Conservation (phyloP, 2,113 vertebrate species). For the Alethe diademata region DNA sequence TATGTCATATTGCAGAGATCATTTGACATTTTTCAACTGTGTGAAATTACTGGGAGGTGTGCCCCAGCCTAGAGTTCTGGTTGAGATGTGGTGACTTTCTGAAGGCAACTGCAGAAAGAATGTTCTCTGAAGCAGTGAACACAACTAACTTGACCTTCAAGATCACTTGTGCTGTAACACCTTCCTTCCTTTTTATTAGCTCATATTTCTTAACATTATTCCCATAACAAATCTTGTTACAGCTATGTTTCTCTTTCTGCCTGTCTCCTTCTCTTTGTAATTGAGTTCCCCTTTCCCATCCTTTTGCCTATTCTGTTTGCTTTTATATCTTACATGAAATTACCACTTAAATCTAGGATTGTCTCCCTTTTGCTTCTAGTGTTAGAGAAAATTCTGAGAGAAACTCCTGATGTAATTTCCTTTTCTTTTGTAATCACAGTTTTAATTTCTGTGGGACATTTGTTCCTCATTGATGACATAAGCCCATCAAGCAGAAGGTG, state of each 20-base stretch:
- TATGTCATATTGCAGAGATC: slow-evolving; percentile 13
- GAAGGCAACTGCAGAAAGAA: not conserved
- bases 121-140: not conserved
- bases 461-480: not conserved
- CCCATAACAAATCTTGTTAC: not conserved
- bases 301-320: not conserved
- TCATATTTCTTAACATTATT: not conserved
- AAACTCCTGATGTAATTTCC: not conserved
- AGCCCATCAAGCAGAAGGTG: not conserved
- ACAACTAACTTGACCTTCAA: not conserved
- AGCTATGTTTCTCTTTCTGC: not conserved
- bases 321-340: not conserved
- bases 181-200: not conserved
- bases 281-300: not conserved
- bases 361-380: not conserved
- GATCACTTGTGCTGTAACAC: not conserved
- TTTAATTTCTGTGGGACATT: not conserved
- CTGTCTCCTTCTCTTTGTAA: not conserved
- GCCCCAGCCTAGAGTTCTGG: not conserved
- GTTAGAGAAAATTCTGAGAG: not conserved
- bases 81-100: not conserved
- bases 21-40: slow-evolving; percentile 16
- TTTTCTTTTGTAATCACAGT: not conserved
- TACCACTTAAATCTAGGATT: not conserved
- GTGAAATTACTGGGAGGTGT: not conserved